These are phyloP conservation scores for Abrostola triplasia DNA, from an alignment of 2,888 invertebrate species.

Conservation along the genomic window DNA sequence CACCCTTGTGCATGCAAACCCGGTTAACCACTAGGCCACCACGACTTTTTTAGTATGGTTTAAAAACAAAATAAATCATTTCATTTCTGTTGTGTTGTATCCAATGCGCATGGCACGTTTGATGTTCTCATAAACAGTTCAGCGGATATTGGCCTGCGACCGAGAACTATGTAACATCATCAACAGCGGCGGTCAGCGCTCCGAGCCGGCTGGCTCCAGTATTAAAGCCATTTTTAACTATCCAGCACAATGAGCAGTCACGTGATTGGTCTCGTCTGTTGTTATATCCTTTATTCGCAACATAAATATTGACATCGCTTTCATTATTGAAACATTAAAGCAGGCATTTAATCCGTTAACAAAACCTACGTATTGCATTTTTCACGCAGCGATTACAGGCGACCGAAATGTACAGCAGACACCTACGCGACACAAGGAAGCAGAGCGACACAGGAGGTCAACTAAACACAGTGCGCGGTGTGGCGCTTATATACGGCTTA, in stretches of 20 bases:
- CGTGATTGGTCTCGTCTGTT: constrained; percentile 6
- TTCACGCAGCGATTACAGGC: constrained; percentile 36
- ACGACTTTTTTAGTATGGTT: too few relatives aligned
- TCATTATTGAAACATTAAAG: constrained; percentile 19
- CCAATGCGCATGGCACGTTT: neutral
- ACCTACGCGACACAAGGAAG: neutral
- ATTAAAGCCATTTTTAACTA: constrained; percentile 1
- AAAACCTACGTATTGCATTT: constrained; percentile 28
- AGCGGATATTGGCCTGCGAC: neutral
- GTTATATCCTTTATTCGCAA: constrained; percentile 14
- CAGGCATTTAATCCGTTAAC: constrained; percentile 11
- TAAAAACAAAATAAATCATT: too few relatives aligned
- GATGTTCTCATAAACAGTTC: neutral
- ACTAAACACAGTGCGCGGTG: neutral
- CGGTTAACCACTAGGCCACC: too few relatives aligned
- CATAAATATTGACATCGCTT: constrained; percentile 19
- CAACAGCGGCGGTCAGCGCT: too few relatives aligned
- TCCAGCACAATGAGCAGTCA: constrained; percentile 5
- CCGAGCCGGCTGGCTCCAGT: neutral
- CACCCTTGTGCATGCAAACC: too few relatives aligned
- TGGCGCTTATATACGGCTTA: neutral
- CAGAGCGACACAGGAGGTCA: neutral
- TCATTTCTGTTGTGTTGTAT: neutral
- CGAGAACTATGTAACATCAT: neutral
- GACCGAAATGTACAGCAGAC: constrained; percentile 10